Base-by-base conservation (phyloP, 1,140 invertebrate genomes). In the Phocides pigmalion region DNA sequence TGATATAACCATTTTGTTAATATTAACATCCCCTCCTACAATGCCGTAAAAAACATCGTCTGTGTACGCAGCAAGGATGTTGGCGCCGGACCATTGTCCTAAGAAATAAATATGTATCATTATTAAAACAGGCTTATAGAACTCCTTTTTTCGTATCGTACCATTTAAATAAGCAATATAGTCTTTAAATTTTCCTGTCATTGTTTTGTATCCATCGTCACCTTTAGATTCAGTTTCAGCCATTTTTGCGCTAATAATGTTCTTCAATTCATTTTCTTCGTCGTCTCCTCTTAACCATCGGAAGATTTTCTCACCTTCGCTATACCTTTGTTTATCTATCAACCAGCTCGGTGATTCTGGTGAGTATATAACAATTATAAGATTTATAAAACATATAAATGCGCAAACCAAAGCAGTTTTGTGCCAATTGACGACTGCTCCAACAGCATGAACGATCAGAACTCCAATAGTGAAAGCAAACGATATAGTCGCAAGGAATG, bases 311-410 rank as follows among this genome's bases (percentile, higher is more conserved):
- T 47, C 72, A 56, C 75, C 68, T 16, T 79, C 72, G 9, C 69
- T 69, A 35, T 72, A 76, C 51, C 66, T 58, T 11, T 70, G 71
- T 61, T 79, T 70, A 49, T 66, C 56, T 9, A 70, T 68, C 39
- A 79, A 50, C 71, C 72, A 81, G 32, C 67, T 68, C 4, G 79
- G 79, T 8, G 79, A 78, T 62, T 81, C 79, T 4, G 79, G 79
- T 0, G 76, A 76, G 15, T 51, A 70, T 8, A 73, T 19, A 1
- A 74, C 66, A 6, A 79, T 74, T 3, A 78, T 4, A 4, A 76
- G 50, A 59, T 69, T 65, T 4, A 68, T 1, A 9, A 79, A 64
- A 12, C 65, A 17, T 6, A 76, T 50, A 6, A 64, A 14, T 1
- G 47, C 64, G 19, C 72, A 74, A 6, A 76, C 63, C 1, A 73